Evolutionary conservation across 2,888 invertebrate genomes (phyloP).

Genomic region (Miltochrista miniata): DNA sequence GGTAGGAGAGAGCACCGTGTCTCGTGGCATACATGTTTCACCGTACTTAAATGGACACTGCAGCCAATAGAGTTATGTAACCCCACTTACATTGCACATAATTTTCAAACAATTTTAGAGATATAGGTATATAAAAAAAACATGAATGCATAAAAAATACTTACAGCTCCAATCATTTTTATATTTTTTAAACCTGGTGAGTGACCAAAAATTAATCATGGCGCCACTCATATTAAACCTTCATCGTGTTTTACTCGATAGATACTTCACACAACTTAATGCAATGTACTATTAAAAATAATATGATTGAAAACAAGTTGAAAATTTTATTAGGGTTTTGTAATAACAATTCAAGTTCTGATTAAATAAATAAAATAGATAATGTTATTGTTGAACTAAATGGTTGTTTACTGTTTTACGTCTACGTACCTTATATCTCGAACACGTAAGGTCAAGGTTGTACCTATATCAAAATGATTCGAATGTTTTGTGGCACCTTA

Average conservation of each 20-base stretch:
- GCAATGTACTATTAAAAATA: not conserved
- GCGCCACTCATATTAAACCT: constrained; percentile 8
- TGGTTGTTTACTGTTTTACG: not conserved
- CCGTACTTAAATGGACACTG: too few species aligned
- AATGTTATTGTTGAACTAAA: not conserved
- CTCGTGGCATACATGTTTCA: too few species aligned
- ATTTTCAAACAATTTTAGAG: too few species aligned
- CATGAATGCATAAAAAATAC: constrained; percentile 13
- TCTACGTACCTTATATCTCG: not conserved
- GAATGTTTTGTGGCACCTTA: not conserved
- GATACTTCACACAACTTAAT: constrained; percentile 13
- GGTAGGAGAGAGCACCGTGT: too few species aligned
- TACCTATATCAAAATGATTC: not conserved
- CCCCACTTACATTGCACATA: too few species aligned
- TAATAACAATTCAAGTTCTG: constrained; percentile 11
- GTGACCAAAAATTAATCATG: constrained; percentile 31
- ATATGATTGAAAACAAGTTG: constrained; percentile 21
- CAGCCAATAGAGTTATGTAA: too few species aligned
- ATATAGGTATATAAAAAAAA: not conserved
- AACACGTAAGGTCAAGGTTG: not conserved
- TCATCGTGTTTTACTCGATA: constrained; percentile 17
- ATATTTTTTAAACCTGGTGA: constrained; percentile 40
- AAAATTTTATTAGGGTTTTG: constrained; percentile 31
- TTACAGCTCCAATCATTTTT: constrained; percentile 46
- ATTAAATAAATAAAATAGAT: not conserved